A percentile compares a stretch with the other conserved stretches of the same genome.
Conservation (phyloP, 2,888 invertebrate genomes). For the Phalera bucephala region DNA sequence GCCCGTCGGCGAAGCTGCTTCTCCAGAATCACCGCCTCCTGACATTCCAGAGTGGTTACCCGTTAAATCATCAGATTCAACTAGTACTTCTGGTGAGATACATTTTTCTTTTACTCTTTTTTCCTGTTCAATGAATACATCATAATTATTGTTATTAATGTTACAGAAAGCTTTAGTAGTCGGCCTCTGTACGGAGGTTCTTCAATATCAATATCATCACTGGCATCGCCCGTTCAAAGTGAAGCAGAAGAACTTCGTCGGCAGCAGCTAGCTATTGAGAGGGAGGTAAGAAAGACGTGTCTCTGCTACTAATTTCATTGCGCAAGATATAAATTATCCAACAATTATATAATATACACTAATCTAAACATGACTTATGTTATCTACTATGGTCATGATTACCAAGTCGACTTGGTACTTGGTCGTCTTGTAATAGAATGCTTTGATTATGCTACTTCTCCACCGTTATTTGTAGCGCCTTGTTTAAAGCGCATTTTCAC, state of each 20-base stretch:
- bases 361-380: no score
- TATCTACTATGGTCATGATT: no score
- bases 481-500: no score
- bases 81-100: slow-evolving; percentile 35
- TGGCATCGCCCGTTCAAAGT: slow-evolving; percentile 43
- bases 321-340: no score
- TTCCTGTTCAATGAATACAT: neutral
- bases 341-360: no score
- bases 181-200: slow-evolving; percentile 23
- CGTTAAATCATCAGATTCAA: slow-evolving; percentile 25
- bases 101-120: neutral
- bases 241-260: slow-evolving; percentile 70
- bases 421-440: no score
- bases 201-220: slow-evolving; percentile 30
- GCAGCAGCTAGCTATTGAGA: slow-evolving; percentile 72
- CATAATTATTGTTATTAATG: no score
- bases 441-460: no score
- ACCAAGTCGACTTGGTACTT: no score
- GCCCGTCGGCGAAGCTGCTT: slow-evolving; percentile 55
- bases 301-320: no score
- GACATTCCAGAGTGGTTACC: slow-evolving; percentile 33
- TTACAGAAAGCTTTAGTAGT: slow-evolving; percentile 36
- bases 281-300: slow-evolving; percentile 55
- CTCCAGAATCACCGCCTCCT: slow-evolving; percentile 26
- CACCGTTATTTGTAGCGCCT: no score